phyloP scores from a whole-genome alignment of 2,797 vertebrate species.

The Brotula barbata region DNA sequence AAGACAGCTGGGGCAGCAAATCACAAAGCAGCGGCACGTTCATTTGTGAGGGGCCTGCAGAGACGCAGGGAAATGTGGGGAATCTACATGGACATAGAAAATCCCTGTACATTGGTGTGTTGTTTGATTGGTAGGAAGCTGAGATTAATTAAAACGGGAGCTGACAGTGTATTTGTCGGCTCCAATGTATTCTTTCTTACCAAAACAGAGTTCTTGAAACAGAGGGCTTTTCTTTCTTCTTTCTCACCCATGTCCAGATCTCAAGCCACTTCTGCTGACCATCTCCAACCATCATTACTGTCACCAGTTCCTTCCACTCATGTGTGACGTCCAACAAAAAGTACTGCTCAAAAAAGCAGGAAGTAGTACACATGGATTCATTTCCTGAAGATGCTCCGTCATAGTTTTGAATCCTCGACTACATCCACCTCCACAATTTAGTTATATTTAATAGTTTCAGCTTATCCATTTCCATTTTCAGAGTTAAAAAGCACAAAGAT shows the following conservation, averaged over 20 bases:
- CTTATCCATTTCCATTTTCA: conserved; percentile 12
- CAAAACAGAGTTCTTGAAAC: too few relatives aligned
- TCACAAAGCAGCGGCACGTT: conserved; percentile 18
- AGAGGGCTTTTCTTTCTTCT: conserved; percentile 30
- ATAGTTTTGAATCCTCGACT: conserved; percentile 17
- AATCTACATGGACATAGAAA: conserved; percentile 14
- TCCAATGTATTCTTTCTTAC: conserved; percentile 10
- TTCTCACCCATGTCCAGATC: conserved; percentile 35
- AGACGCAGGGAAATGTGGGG: conserved; percentile 27
- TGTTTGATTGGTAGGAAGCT: conserved; percentile 5
- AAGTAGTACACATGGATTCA: conserved; percentile 24
- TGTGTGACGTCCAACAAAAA: too few relatives aligned
- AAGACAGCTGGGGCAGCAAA: conserved; percentile 47
- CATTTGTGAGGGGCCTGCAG: conserved; percentile 46
- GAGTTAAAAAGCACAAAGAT: conserved; percentile 15
- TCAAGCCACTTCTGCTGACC: conserved; percentile 37
- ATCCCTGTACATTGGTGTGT: conserved; percentile 38
- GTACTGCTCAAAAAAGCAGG: conserved; percentile 12
- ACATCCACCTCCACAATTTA: conserved; percentile 8
- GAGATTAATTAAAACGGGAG: conserved; percentile 21
- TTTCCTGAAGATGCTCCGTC: conserved; percentile 26
- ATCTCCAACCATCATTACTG: conserved; percentile 30
- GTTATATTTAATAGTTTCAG: conserved; percentile 15
- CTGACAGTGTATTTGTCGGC: conserved; percentile 10
- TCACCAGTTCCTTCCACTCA: conserved; percentile 21